Evolutionary conservation across 2,797 vertebrate species (phyloP).

Genomic region (Syngnathus rostellatus): DNA sequence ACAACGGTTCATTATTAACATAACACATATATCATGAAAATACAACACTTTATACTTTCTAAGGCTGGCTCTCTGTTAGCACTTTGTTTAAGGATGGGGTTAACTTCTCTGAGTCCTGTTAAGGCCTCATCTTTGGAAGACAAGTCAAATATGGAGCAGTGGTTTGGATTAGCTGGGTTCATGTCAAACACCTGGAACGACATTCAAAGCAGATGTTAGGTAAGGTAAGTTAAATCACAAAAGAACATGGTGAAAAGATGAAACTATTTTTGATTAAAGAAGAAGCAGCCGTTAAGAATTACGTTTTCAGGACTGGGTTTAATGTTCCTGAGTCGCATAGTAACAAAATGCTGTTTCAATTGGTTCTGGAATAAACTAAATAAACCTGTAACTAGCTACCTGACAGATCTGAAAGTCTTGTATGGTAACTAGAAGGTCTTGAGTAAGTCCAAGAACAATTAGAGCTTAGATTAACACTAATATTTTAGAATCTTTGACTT

Average conservation of each 20-base stretch:
- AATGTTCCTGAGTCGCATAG: neutral
- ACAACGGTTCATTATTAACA: neutral
- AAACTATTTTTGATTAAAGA: neutral
- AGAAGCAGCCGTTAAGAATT: neutral
- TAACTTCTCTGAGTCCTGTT: conserved; percentile 53
- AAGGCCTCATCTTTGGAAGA: conserved; percentile 41
- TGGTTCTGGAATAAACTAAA: too few relatives aligned
- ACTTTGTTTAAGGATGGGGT: conserved; percentile 25
- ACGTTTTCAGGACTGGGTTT: neutral
- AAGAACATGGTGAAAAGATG: neutral
- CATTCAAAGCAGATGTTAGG: neutral
- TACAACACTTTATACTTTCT: conserved; percentile 20
- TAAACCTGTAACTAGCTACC: too few relatives aligned
- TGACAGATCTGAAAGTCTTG: too few relatives aligned
- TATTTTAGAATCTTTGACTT: too few relatives aligned
- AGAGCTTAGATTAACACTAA: too few relatives aligned
- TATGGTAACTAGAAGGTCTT: too few relatives aligned
- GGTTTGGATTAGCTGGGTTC: conserved; percentile 6
- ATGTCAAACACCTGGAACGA: conserved; percentile 9
- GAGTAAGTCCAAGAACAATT: too few relatives aligned
- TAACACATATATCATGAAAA: neutral
- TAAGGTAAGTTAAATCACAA: neutral
- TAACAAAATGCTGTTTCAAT: neutral
- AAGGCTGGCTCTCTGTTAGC: neutral
- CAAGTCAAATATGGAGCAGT: conserved; percentile 58